phyloP scores from a whole-genome alignment of 2,888 invertebrate genomes.

The Pandemis heparana region DNA sequence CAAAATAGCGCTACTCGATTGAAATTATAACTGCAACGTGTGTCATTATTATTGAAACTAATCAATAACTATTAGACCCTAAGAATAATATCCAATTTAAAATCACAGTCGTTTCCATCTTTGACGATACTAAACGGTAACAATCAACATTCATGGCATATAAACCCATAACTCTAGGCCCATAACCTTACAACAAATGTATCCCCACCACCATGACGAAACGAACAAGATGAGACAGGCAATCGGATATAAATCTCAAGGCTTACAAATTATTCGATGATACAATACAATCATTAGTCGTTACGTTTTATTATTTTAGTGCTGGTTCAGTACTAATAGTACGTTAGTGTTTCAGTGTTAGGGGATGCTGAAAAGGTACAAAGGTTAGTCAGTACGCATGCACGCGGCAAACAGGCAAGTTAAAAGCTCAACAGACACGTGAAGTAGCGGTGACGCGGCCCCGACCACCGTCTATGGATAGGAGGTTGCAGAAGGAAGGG shows the following conservation, averaged over 20 bases:
- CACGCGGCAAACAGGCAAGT: constrained; percentile 80
- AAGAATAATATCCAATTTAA: constrained; percentile 18
- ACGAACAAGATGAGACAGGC: constrained; percentile 70
- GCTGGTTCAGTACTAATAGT: constrained; percentile 54
- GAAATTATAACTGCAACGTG: constrained; percentile 35
- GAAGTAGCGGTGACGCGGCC: constrained; percentile 70
- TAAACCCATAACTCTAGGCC: constrained; percentile 36
- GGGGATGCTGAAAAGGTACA: constrained; percentile 83
- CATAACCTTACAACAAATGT: constrained; percentile 51
- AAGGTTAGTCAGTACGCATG: constrained; percentile 83
- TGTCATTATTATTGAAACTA: not conserved
- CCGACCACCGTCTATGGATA: constrained; percentile 49
- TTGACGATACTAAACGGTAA: not conserved
- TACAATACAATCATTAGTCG: constrained; percentile 43
- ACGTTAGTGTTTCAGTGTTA: constrained; percentile 74
- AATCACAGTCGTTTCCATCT: constrained; percentile 17
- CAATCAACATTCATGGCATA: not conserved
- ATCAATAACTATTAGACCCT: not conserved
- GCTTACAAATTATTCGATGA: constrained; percentile 43
- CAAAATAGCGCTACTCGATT: constrained; percentile 48
- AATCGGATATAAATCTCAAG: constrained; percentile 46
- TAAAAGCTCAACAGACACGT: constrained; percentile 71
- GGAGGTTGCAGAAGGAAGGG: not conserved
- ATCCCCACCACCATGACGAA: constrained; percentile 56
- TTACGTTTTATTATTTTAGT: constrained; percentile 50